These are phyloP conservation scores for Campylomormyrus tamandua DNA, from an alignment of 2,113 vertebrate genomes.

Conservation along the genomic window DNA sequence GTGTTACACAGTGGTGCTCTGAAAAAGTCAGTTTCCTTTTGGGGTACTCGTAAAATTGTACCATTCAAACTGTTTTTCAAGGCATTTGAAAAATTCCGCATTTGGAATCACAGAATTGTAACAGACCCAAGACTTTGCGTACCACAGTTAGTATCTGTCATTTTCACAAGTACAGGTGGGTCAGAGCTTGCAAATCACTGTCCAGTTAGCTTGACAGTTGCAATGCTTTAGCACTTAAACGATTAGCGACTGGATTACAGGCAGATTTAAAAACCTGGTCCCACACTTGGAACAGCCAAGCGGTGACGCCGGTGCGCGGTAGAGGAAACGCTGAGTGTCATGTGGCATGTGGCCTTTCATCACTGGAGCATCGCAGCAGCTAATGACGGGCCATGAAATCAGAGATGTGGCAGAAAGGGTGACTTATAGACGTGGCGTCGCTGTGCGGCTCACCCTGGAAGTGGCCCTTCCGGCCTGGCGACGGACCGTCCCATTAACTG, in stretches of 20 bases:
- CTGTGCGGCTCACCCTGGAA: background rate
- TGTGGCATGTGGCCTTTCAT: background rate
- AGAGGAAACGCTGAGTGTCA: background rate
- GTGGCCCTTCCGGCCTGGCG: background rate
- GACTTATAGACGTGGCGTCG: no score
- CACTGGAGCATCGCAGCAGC: background rate
- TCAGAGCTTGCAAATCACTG: background rate
- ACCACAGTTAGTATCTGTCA: background rate
- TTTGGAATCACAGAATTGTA: background rate
- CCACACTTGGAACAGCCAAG: slow-evolving; percentile 5
- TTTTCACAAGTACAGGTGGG: background rate
- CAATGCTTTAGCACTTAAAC: slow-evolving; percentile 36
- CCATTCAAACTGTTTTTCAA: background rate
- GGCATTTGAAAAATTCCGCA: background rate
- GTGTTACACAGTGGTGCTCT: background rate
- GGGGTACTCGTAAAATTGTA: background rate
- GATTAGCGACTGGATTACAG: slow-evolving; percentile 40
- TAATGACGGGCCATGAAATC: background rate
- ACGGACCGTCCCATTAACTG: background rate
- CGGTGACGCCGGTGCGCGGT: background rate
- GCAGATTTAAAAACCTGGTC: slow-evolving; percentile 28
- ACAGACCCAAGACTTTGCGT: background rate
- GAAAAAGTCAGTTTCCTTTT: background rate
- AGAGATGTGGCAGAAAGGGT: background rate
- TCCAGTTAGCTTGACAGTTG: slow-evolving; percentile 30